phyloP scores from a whole-genome alignment of 2,888 invertebrate genomes.

The Agonopterix subpropinquella region DNA sequence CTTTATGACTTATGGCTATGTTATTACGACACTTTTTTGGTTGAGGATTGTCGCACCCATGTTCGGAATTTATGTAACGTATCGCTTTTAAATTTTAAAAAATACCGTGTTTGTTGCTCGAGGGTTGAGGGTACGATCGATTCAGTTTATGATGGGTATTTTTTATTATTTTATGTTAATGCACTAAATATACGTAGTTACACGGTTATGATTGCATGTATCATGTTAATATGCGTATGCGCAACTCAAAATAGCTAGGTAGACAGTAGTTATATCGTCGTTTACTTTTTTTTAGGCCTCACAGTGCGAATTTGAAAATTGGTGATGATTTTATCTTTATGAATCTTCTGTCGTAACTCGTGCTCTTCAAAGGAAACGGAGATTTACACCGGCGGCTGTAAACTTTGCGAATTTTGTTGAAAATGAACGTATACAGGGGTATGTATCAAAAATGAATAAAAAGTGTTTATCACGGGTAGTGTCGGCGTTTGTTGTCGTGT shows the following conservation, averaged over 20 bases:
- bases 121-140: slow-evolving; percentile 56
- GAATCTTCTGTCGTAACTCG: background rate
- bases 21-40: slow-evolving; percentile 53
- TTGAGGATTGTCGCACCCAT: slow-evolving; percentile 45
- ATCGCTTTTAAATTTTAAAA: slow-evolving; percentile 40
- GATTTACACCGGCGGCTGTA: too few species aligned
- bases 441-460: slow-evolving; percentile 43
- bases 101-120: slow-evolving; percentile 53
- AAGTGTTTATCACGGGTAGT: slow-evolving; percentile 35
- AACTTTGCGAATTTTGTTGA: too few species aligned
- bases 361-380: too few species aligned
- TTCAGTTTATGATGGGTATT: slow-evolving; percentile 61
- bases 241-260: slow-evolving; percentile 8
- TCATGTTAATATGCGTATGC: slow-evolving; percentile 16
- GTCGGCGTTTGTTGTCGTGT: slow-evolving; percentile 61
- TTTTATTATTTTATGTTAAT: slow-evolving; percentile 64
- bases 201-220: slow-evolving; percentile 29
- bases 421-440: slow-evolving; percentile 3
- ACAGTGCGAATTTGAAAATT: slow-evolving; percentile 1
- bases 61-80: slow-evolving; percentile 56
- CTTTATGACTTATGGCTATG: slow-evolving; percentile 53
- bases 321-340: background rate
- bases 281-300: slow-evolving; percentile 1
- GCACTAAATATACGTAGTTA: slow-evolving; percentile 50
- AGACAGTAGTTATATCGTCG: slow-evolving; percentile 4